These are phyloP conservation scores for Nebria salina DNA, from an alignment of 2,888 invertebrate genomes.

Conservation along the genomic window DNA sequence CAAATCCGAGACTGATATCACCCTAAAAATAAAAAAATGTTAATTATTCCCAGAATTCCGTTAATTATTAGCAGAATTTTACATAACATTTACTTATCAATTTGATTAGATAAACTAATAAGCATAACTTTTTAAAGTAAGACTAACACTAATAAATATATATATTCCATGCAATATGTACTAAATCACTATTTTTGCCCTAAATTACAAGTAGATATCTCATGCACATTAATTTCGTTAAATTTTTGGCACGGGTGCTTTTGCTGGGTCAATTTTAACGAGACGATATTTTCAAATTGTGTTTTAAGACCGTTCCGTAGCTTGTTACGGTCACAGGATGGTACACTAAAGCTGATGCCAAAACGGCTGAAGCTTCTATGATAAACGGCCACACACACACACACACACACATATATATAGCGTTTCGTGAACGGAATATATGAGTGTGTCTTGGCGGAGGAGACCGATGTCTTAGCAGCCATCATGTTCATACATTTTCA, in stretches of 20 bases:
- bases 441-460: background rate
- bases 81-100: background rate
- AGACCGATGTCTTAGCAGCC: constrained; percentile 11
- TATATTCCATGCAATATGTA: background rate
- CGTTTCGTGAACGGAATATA: constrained; percentile 10
- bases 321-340: background rate
- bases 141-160: background rate
- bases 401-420: background rate
- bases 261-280: constrained; percentile 9
- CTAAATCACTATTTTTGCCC: background rate
- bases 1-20: background rate
- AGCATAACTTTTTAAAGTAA: background rate
- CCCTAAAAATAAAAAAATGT: background rate
- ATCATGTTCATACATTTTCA: constrained; percentile 61
- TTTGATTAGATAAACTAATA: constrained; percentile 5
- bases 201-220: constrained; percentile 2
- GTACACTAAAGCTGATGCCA: background rate
- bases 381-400: constrained; percentile 22
- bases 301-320: constrained; percentile 29
- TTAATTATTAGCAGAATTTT: background rate
- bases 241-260: constrained; percentile 22
- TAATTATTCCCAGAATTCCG: background rate
- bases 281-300: constrained; percentile 35
- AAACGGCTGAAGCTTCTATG: constrained; percentile 20
- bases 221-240: background rate